phyloP scores from a whole-genome alignment of 2,113 vertebrate genomes.

The Odocoileus virginianus region DNA sequence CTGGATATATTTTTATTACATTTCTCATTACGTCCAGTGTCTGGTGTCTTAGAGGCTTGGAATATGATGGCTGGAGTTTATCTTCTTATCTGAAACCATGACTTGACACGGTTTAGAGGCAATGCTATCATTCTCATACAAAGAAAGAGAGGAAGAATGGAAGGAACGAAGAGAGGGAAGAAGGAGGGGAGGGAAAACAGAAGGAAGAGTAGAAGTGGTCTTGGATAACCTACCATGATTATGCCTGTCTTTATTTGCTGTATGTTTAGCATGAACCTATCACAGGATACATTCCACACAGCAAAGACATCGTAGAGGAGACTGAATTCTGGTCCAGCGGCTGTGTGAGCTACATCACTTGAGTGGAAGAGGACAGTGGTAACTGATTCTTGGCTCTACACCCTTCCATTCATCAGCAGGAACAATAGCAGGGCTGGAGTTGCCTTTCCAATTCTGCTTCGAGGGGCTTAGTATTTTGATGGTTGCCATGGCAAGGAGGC shows the following conservation, averaged over 20 bases:
- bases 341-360: neutral
- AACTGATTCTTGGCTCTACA: neutral
- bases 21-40: neutral
- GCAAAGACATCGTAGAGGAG: neutral
- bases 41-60: neutral
- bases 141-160: neutral
- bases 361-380: neutral
- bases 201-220: neutral
- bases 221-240: neutral
- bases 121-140: neutral
- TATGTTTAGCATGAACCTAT: neutral
- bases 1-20: neutral
- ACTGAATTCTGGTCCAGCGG: neutral
- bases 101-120: neutral
- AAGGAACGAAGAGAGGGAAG: neutral
- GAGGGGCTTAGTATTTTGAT: slow-evolving; percentile 42
- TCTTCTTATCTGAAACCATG: neutral
- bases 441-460: neutral
- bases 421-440: slow-evolving; percentile 1
- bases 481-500: slow-evolving; percentile 57
- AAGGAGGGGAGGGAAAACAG: neutral
- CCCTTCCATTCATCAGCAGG: neutral
- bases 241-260: neutral
- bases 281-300: neutral
- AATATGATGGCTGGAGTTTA: neutral